Evolutionary conservation across 1,140 invertebrate species (phyloP).

Genomic region (Drosophila bocqueti): DNA sequence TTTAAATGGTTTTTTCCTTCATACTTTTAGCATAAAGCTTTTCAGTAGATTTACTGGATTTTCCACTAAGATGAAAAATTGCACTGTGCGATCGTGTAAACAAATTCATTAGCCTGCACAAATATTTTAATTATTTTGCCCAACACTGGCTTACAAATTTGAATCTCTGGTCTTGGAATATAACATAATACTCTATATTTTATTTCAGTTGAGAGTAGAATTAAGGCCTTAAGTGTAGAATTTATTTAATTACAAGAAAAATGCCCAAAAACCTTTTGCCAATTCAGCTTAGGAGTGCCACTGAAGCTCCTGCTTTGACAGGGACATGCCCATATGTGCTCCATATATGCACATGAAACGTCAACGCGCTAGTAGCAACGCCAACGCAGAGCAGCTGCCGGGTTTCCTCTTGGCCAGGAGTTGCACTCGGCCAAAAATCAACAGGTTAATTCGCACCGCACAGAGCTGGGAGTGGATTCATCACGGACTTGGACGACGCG

Average conservation of each 20-base stretch:
- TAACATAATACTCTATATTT: neutral
- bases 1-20: conserved; percentile 71
- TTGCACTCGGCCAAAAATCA: conserved; percentile 40
- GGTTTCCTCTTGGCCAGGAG: conserved; percentile 36
- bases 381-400: conserved; percentile 40
- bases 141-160: conserved; percentile 38
- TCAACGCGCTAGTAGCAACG: conserved; percentile 26
- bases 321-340: conserved; percentile 47
- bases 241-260: neutral
- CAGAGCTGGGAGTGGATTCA: conserved; percentile 2
- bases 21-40: conserved; percentile 27
- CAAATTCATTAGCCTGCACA: conserved; percentile 77
- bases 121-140: conserved; percentile 80
- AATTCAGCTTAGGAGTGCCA: neutral
- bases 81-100: conserved; percentile 79
- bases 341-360: conserved; percentile 36
- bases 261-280: neutral
- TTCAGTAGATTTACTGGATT: conserved; percentile 68
- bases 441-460: conserved; percentile 72
- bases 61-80: conserved; percentile 74
- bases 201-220: neutral
- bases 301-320: conserved; percentile 42
- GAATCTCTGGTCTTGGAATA: neutral
- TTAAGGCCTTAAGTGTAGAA: neutral
- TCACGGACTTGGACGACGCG: conserved; percentile 12